Evolutionary conservation across 2,888 invertebrate genomes (phyloP).

Genomic region (Amblyjoppa proteus): DNA sequence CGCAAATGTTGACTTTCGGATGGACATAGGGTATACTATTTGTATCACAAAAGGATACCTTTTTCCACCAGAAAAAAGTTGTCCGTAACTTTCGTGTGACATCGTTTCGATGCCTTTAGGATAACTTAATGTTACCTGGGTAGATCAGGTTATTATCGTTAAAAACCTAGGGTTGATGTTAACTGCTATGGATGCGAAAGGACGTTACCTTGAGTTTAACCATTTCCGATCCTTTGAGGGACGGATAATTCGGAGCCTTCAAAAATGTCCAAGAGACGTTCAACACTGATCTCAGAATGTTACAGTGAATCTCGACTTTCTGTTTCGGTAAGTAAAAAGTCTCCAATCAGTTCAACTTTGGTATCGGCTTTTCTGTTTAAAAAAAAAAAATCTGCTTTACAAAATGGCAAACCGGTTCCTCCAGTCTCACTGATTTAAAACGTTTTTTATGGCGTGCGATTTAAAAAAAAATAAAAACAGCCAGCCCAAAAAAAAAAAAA

Average conservation of each 20-base stretch:
- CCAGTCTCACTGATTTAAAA: neutral
- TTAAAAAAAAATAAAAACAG: no score
- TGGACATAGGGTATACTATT: no score
- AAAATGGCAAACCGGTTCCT: neutral
- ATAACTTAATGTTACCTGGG: no score
- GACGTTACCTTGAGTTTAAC: conserved; percentile 33
- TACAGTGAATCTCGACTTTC: conserved; percentile 85
- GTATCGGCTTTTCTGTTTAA: conserved; percentile 85
- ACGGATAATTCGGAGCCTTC: conserved; percentile 84
- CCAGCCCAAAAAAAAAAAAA: no score
- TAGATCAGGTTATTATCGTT: conserved; percentile 50
- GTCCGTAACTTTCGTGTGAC: no score
- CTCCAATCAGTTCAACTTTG: conserved; percentile 80
- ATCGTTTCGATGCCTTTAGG: no score
- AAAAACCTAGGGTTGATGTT: no score
- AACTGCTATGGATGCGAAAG: neutral
- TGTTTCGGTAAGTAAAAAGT: conserved; percentile 85
- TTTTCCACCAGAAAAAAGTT: no score
- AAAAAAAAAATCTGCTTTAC: conserved; percentile 67
- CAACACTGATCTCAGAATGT: conserved; percentile 86
- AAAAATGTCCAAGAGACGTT: conserved; percentile 86
- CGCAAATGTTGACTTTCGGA: no score
- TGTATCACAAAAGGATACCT: no score
- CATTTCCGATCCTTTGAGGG: conserved; percentile 66
- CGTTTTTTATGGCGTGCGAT: no score